phyloP scores from a whole-genome alignment of 2,113 vertebrate species.

The Nesogale talazaci region DNA sequence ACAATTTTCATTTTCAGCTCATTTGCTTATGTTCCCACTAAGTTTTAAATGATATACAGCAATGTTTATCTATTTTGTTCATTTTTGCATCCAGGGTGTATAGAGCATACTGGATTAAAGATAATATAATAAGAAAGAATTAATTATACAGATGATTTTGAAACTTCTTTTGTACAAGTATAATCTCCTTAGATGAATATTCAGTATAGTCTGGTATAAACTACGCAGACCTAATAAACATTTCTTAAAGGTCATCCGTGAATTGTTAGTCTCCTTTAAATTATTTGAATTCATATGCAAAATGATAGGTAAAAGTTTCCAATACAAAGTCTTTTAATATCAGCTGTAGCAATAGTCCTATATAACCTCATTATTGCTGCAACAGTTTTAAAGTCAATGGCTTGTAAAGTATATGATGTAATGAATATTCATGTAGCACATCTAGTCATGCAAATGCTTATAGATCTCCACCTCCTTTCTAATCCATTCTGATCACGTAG shows the following conservation, averaged over 20 bases:
- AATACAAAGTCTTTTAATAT: constrained; percentile 20
- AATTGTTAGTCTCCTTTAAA: background rate
- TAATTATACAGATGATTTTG: background rate
- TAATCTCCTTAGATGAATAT: background rate
- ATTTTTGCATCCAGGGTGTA: background rate
- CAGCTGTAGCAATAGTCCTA: constrained; percentile 12
- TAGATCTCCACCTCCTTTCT: constrained; percentile 35
- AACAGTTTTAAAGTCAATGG: constrained; percentile 66
- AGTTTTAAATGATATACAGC: background rate
- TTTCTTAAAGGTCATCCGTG: constrained; percentile 41
- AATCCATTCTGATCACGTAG: constrained; percentile 3
- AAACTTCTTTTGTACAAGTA: background rate
- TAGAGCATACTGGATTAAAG: background rate
- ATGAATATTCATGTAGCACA: constrained; percentile 72
- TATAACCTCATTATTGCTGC: constrained; percentile 56
- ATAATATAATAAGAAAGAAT: background rate
- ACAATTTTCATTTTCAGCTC: background rate
- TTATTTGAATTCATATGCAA: constrained; percentile 42
- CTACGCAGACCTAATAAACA: background rate
- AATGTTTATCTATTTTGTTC: background rate
- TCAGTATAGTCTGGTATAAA: background rate
- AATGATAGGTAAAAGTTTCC: constrained; percentile 39
- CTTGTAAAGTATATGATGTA: constrained; percentile 56
- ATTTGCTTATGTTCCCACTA: background rate
- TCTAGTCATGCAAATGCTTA: constrained; percentile 19